Conservation (phyloP, 2,888 invertebrate species). For the Polyommatus iphigenia region DNA sequence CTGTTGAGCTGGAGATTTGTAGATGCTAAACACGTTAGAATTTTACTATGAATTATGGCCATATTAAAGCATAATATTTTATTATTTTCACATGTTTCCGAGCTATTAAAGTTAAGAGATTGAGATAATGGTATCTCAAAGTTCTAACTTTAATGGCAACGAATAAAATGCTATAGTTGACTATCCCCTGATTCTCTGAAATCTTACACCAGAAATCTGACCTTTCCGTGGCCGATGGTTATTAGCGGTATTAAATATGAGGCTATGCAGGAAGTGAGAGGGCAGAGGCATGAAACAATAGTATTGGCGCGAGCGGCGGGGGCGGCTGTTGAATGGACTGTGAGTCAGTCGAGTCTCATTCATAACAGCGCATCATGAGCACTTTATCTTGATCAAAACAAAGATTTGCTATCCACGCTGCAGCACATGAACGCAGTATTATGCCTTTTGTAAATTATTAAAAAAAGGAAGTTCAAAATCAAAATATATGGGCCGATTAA, state of each 20-base stretch:
- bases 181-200: background rate
- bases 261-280: conserved; percentile 67
- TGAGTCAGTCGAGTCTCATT: conserved; percentile 74
- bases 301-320: conserved; percentile 61
- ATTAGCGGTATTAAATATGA: conserved; percentile 27
- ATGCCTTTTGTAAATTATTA: too few relatives aligned
- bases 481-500: too few relatives aligned
- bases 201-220: conserved; percentile 17
- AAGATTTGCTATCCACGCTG: conserved; percentile 3
- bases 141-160: background rate
- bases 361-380: conserved; percentile 52
- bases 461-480: too few relatives aligned
- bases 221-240: background rate
- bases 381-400: conserved; percentile 14
- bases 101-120: background rate
- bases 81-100: background rate
- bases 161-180: background rate
- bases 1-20: too few relatives aligned
- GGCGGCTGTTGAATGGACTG: conserved; percentile 71
- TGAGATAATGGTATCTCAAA: background rate
- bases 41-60: background rate
- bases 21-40: background rate
- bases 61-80: background rate
- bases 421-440: background rate
- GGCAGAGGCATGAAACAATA: conserved; percentile 65